Evolutionary conservation across 2,113 vertebrate genomes (phyloP).

Genomic region (Pluvialis apricaria): DNA sequence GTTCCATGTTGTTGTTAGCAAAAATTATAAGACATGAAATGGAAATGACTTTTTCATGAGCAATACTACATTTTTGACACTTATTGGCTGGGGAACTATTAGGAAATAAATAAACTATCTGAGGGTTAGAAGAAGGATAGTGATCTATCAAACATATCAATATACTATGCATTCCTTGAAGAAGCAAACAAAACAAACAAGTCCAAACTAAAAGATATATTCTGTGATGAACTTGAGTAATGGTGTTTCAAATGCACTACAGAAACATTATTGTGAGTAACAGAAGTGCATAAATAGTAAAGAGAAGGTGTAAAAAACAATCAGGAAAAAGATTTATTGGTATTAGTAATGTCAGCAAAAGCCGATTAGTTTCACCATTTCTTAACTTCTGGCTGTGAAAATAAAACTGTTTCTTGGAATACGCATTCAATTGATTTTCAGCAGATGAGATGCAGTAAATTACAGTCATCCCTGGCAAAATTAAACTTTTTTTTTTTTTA

Average conservation of each 20-base stretch:
- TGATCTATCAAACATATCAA: background rate
- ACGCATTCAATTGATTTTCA: background rate
- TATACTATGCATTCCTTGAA: background rate
- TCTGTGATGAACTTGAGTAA: background rate
- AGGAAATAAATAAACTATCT: background rate
- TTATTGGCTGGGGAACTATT: background rate
- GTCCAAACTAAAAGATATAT: background rate
- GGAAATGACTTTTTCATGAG: background rate
- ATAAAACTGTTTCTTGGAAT: background rate
- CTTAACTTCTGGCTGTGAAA: background rate
- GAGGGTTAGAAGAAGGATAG: background rate
- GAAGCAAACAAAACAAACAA: background rate
- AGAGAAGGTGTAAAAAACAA: background rate
- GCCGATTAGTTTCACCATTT: background rate
- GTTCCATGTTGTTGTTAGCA: background rate
- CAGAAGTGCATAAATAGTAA: background rate
- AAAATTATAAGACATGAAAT: background rate
- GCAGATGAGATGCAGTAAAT: background rate
- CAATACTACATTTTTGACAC: background rate
- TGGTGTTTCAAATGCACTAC: background rate
- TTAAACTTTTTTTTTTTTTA: background rate
- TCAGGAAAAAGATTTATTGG: background rate
- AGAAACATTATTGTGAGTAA: background rate
- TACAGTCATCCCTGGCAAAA: background rate
- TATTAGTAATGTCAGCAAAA: background rate